Evolutionary conservation across 2,888 invertebrate species (phyloP), one percentile per base, ranked within the genome.

Genomic region (Napeogenes inachia): DNA sequence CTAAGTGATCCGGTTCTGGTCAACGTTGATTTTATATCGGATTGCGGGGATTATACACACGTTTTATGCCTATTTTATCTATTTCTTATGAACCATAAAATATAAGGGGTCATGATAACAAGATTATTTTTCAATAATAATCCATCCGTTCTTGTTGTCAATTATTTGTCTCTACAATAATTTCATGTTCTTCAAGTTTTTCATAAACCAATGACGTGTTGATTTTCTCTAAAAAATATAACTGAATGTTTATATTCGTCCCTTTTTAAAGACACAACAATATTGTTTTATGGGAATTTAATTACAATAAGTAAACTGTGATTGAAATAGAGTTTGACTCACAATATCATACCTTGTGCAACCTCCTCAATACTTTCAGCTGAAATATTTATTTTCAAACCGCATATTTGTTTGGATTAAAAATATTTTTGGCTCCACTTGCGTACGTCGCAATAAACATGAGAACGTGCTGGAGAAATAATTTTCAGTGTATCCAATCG

Each of bases 1-100:
- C 85, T 89, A 87, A 89, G 90, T 88, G 86, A 88, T 89, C 83
- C 76, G 87, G 82, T 75, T 89, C 89, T 89, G 90, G 90, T 89
- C 89, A 89, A 86, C 90, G 86, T 89, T 87, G 84, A 78, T 86
- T 89, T 89, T 88, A 88, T 85, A 84, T 82, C 80, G 70, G 30
- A 54, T 79, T 76, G 68, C 71, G 73, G 55, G 45, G 60, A 62
- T n/a, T 74, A 57, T 59, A 73, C 72, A 75, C 70, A 65, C 13
- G 46, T 10, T 60, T 60, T 59, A 54, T 35, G 35, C 47, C 57
- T 38, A 35, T 47, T 21, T 47, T 13, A 13, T 13, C 21, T 47
- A 21, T 21, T 47, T 8, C 3, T 4, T 38, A 38, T 38, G 4
- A 38, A 38, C 8, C 3, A 38, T 38, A 35, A 35, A 35, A 35